Evolutionary conservation across 1,140 invertebrate genomes (phyloP).

Genomic region (Trissolcus basalis): DNA sequence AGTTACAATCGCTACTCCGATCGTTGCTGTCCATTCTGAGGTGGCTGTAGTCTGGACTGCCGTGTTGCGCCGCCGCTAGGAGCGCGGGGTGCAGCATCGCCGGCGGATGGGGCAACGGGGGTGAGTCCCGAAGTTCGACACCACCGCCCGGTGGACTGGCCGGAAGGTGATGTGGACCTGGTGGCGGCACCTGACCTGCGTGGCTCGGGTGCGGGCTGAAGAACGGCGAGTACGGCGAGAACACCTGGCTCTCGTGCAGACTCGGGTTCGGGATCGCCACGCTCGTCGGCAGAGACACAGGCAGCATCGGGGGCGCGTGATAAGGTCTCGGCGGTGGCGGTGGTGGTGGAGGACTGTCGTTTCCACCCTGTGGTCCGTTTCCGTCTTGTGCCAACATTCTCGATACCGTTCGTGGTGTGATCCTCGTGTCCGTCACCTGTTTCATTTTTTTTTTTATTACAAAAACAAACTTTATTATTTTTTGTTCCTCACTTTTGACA

Average conservation of each 20-base stretch:
- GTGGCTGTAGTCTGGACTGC: conserved; percentile 86
- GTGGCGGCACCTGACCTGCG: conserved; percentile 73
- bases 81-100: conserved; percentile 87
- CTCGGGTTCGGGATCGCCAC: conserved; percentile 97
- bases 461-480: conserved; percentile 3
- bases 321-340: conserved; percentile 83
- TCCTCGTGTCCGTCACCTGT: conserved; percentile 91
- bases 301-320: conserved; percentile 87
- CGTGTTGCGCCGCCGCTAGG: conserved; percentile 86
- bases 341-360: conserved; percentile 78
- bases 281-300: conserved; percentile 91
- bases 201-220: conserved; percentile 80
- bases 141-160: conserved; percentile 79
- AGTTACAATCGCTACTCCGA: conserved; percentile 91
- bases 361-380: conserved; percentile 78
- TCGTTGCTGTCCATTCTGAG: conserved; percentile 87
- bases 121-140: conserved; percentile 85
- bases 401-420: conserved; percentile 93
- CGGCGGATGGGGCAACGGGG: conserved; percentile 86
- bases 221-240: conserved; percentile 92
- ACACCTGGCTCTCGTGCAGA: conserved; percentile 95
- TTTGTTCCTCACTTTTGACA: neutral
- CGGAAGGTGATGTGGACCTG: conserved; percentile 77
- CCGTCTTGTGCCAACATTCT: conserved; percentile 89
- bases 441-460: neutral